A percentile compares a stretch with the other conserved stretches of the same genome.
These are phyloP conservation scores for Chrysolina americana DNA, from an alignment of 2,888 invertebrate species.

Conservation along the genomic window DNA sequence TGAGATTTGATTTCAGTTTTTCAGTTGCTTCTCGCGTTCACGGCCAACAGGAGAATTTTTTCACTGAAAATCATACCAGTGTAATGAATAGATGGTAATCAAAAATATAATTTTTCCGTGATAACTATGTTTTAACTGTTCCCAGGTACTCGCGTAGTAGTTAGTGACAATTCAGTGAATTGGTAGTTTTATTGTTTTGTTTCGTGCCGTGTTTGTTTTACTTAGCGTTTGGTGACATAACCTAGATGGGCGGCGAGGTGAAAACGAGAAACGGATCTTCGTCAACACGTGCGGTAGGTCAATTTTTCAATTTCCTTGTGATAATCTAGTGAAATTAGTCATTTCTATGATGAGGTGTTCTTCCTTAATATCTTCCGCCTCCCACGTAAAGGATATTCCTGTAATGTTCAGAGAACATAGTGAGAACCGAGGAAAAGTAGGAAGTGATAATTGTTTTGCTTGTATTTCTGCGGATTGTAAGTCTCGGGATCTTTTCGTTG, in stretches of 20 bases:
- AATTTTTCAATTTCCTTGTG: conserved; percentile 9
- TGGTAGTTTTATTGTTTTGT: conserved; percentile 22
- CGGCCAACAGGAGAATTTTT: not conserved
- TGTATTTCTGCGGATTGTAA: no score
- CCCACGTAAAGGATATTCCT: no score
- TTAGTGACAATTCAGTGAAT: not conserved
- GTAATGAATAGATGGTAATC: not conserved
- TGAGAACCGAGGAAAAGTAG: no score
- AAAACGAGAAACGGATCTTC: conserved; percentile 47
- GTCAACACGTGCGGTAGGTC: conserved; percentile 38
- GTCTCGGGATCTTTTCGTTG: no score
- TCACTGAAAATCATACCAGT: not conserved
- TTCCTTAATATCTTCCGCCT: no score
- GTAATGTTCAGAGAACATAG: no score
- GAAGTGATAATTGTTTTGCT: no score
- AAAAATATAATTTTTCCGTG: conserved; percentile 11
- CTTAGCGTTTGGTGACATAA: conserved; percentile 34
- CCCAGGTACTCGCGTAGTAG: conserved; percentile 1
- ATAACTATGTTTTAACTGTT: conserved; percentile 24
- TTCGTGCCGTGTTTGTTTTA: conserved; percentile 21
- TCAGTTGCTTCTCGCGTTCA: conserved; percentile 26
- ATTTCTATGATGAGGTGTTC: no score
- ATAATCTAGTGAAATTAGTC: not conserved
- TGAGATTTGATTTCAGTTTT: conserved; percentile 28
- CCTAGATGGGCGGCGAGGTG: conserved; percentile 55